Base-by-base conservation (phyloP, 1,140 invertebrate species). In the Meloidogyne floridensis region DNA sequence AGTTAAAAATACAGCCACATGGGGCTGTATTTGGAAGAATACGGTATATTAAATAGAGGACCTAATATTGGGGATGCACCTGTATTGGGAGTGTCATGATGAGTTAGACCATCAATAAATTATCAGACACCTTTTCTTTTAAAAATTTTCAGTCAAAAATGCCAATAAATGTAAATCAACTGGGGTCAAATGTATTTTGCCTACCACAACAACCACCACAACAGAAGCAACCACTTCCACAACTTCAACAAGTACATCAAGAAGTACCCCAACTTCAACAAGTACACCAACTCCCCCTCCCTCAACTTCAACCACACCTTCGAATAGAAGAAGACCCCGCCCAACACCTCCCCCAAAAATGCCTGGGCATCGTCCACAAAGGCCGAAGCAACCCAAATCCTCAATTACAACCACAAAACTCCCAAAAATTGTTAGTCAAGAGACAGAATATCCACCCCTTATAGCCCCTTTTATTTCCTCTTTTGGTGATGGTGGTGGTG, bases 91-190 rank as follows among this genome's bases (percentile, higher is more conserved):
- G 32, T 32, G 32, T 32, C 32, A 32, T 32, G 32, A 32, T 32
- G 32, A 32, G 32, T 32, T 32, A 32, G 2, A 32, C 32, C 2
- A 32, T 32, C 0, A 1, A 1, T 0, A 32, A 1, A 32, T 32
- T 1, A 32, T 32, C 32, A 32, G 32, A 1, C 32, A 32, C 32
- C 0, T 32, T 32, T 32, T 32, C 32, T 32, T 32, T 32, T 32
- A 32, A 32, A 32, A 32, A 32, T 32, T 80, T 85, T 77, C 51
- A 86, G 85, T 86, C 10, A 69, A 69, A 47, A 69, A 78, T 43
- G 85, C 85, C 11, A 80, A 87, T 70, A 70, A 81, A 79, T 86
- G 85, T 75, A 71, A 77, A n/a, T 87, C 86, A 15, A 80, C 86
- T 13, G 85, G 85, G 9, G 69, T 86, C 11, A 74, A 87, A 20